Base-by-base conservation (phyloP, 2,797 vertebrate species). In the Cuniculus paca region DNA sequence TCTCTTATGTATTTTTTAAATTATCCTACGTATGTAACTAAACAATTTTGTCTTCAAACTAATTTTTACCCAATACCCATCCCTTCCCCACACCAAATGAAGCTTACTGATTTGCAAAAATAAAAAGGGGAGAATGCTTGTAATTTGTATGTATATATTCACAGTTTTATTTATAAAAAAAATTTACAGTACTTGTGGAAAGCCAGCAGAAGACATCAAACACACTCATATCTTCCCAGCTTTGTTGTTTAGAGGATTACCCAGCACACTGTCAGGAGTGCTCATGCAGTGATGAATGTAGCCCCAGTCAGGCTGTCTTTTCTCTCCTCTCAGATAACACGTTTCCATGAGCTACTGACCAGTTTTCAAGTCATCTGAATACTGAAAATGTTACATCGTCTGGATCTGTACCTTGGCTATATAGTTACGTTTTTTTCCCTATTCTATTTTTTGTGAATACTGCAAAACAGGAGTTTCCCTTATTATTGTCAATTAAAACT, bases 141-240 rank as follows among this genome's bases (percentile, higher is more conserved):
- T 9, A 82, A 77, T 85, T 90, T 96, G 63, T 83, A 96, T 56
- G 72, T 83, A 96, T 88, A 96, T 92, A 95, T 93, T 97, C 87
- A 97, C 80, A 95, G 95, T 90, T 96, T 98, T 97, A 97, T 98
- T 97, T 95, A 96, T 94, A 68, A 88, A 96, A 97, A 92, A 92
- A 88, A 81, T 90, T 52, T 94, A 97, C 96, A 98, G 97, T 97
- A 97, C 96, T 97, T 95, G 91, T 95, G 90, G 93, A 94, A 94
- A 97, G 96, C 65, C 96, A 95, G 94, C 85, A 82, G 74, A 95
- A 88, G 84, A 90, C 82, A 72, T 39, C 34, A 68, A 58, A 82
- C 39, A 60, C 10, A 8, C 79, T 92, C 42, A 8, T 52, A 90
- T 61, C 90, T 82, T 77, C 39, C 86, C 61, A 75, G 75, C 26